Base-by-base conservation (phyloP, 2,113 vertebrate genomes). In the Polypterus senegalus region DNA sequence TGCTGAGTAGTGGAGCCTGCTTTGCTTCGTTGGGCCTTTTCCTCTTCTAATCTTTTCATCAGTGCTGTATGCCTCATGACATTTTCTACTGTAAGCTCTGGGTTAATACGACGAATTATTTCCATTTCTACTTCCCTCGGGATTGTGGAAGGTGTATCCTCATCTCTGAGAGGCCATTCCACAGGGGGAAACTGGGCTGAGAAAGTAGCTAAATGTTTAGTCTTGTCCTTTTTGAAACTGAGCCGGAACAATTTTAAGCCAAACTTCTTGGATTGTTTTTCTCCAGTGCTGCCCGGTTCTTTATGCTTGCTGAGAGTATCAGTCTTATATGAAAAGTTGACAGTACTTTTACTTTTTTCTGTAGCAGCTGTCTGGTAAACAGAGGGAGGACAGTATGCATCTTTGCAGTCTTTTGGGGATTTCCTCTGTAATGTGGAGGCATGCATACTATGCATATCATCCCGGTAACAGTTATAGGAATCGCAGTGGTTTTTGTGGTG, bases 1-100 rank as follows among this genome's bases (percentile, higher is more conserved):
- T 95, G 92, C 70, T 95, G 93, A 67, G 91, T 93, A 0, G 94
- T 97, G 56, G 90, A 90, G 2, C 89, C 93, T 0, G 92, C 87
- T 82, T 96, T 97, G 74, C 88, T 97, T 57, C 93, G 80, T 49
- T 97, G 93, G 3, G 89, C 92, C 56, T 96, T 93, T 73, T 98
- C 94, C 75, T 98, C 94, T 79, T 98, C 94, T 53, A 99, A 88
- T 58, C 95, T 89, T 77, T 99, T 97, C 96, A 99, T 98, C 59
- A 99, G 91, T 4, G 95, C 95, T 6, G 96, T 99, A 80, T 99
- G 96, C 61, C 92, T 78, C 71, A 93, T 92, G 65, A 99, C 89
- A 49, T 99, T 99, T 74, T 98, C 94, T 72, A 98, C 93, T 0
- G 96, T 99, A 69, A 99, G 76, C 77, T 98, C 95, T 1, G 96